Conservation (phyloP, 2,797 vertebrate species). For the Hirundo rustica region DNA sequence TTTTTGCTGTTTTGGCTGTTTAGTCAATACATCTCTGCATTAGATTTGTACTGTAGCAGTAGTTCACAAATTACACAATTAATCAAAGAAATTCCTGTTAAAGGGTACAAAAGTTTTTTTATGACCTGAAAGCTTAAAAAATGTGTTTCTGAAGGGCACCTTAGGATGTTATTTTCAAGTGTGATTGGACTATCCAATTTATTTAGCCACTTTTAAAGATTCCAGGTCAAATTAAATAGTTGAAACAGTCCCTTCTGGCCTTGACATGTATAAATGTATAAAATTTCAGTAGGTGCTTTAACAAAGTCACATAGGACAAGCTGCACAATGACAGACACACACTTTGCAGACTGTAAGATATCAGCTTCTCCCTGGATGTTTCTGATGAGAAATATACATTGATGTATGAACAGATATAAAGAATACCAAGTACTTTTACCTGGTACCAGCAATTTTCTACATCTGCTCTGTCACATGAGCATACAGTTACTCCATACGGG, state of each 20-base stretch:
- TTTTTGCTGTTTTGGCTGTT: background rate
- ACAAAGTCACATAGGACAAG: background rate
- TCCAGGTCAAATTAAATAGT: slow-evolving; percentile 3
- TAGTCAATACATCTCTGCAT: background rate
- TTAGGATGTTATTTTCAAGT: background rate
- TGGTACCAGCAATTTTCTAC: background rate
- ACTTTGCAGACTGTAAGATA: background rate
- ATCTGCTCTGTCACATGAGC: background rate
- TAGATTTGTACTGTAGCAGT: background rate
- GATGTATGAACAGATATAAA: background rate
- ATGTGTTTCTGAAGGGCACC: slow-evolving; percentile 2
- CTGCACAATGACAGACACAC: background rate
- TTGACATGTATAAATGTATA: background rate
- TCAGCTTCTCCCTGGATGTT: background rate
- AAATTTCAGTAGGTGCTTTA: background rate
- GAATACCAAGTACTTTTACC: background rate
- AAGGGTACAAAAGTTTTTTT: background rate
- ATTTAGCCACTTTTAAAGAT: background rate
- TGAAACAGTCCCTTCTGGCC: background rate
- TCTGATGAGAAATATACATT: background rate
- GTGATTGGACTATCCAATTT: background rate
- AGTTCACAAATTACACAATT: background rate
- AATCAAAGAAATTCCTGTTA: background rate
- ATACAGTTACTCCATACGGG: too few species aligned
- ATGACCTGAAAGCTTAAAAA: background rate